Evolutionary conservation across 2,797 vertebrate genomes (phyloP).

Genomic region (Cottoperca gobio): DNA sequence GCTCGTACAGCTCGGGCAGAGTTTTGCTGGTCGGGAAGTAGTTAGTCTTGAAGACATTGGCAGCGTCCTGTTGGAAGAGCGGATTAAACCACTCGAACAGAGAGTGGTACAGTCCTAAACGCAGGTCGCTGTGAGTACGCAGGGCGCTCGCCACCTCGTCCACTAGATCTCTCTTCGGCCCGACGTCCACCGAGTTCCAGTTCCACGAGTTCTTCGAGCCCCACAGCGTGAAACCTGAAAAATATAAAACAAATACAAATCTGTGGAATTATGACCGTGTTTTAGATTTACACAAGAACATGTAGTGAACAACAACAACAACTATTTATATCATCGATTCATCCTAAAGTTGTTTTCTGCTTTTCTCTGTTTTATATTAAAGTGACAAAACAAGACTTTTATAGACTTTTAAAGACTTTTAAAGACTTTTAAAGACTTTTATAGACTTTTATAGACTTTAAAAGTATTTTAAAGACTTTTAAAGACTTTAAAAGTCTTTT

Average conservation of each 20-base stretch:
- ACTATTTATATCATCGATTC: no score
- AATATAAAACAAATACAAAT: not conserved
- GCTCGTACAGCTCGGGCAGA: conserved; percentile 93
- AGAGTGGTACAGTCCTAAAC: conserved; percentile 95
- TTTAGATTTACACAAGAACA: no score
- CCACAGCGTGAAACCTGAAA: conserved; percentile 94
- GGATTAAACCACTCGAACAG: conserved; percentile 98
- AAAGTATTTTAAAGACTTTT: no score
- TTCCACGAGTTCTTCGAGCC: conserved; percentile 94
- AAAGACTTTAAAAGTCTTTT: no score
- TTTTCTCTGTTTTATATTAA: no score
- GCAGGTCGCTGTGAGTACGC: conserved; percentile 84
- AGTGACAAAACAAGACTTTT: no score
- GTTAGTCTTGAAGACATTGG: conserved; percentile 83
- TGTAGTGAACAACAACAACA: no score
- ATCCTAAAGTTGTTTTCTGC: no score
- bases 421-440: no score
- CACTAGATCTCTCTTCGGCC: conserved; percentile 91
- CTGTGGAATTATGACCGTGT: not conserved
- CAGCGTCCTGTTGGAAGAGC: conserved; percentile 86
- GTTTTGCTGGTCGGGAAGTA: conserved; percentile 88
- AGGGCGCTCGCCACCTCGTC: conserved; percentile 88
- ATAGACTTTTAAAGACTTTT: no score
- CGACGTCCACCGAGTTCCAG: conserved; percentile 94
- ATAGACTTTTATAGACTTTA: no score